Conservation (phyloP, 2,888 invertebrate species). For the Idaea biselata region DNA sequence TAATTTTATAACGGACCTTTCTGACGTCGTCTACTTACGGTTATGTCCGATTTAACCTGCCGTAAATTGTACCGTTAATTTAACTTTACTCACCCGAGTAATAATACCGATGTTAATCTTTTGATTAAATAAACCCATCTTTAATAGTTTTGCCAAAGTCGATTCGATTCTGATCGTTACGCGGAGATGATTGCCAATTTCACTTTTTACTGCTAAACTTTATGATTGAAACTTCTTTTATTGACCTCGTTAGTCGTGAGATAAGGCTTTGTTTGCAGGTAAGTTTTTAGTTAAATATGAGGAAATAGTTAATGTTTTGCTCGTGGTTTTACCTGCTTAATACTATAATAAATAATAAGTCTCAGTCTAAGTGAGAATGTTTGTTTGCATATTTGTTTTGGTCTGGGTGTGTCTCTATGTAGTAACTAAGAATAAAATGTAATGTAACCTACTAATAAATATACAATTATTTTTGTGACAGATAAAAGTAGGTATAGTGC, state of each 20-base stretch:
- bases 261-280: not conserved
- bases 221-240: not conserved
- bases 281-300: not conserved
- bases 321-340: too few relatives aligned
- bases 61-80: constrained; percentile 21
- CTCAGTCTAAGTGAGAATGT: too few relatives aligned
- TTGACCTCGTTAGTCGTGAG: not conserved
- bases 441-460: too few relatives aligned
- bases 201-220: not conserved
- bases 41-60: constrained; percentile 21
- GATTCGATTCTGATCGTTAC: not conserved
- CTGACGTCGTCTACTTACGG: constrained; percentile 20
- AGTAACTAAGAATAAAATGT: too few relatives aligned
- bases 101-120: constrained; percentile 14
- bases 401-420: too few relatives aligned
- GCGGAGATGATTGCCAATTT: not conserved
- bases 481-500: too few relatives aligned
- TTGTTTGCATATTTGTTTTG: too few relatives aligned
- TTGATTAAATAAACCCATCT: constrained; percentile 13
- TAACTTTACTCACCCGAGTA: constrained; percentile 14
- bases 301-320: too few relatives aligned
- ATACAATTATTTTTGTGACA: too few relatives aligned
- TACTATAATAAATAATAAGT: too few relatives aligned
- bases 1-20: constrained; percentile 29
- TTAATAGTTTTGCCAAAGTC: constrained; percentile 5